phyloP scores from a whole-genome alignment of 2,888 invertebrate genomes.

The Tenthredo scrophulariae region DNA sequence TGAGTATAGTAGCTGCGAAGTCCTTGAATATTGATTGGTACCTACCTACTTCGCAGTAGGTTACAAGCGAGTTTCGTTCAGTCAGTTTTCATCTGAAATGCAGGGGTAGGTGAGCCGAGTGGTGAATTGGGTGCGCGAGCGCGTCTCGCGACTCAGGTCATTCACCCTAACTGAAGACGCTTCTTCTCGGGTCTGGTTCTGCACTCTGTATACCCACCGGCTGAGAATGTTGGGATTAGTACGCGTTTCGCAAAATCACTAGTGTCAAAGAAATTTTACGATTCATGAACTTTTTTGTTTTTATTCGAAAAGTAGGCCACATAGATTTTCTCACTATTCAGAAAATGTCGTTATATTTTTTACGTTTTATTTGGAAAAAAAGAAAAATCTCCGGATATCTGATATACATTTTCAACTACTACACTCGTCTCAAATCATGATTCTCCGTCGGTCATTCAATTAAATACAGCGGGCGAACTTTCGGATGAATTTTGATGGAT shows the following conservation, averaged over 20 bases:
- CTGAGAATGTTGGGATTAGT: neutral
- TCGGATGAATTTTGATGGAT: neutral
- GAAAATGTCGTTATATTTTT: neutral
- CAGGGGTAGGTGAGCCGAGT: constrained; percentile 29
- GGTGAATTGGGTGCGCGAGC: constrained; percentile 51
- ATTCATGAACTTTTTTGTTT: neutral
- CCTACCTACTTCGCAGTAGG: constrained; percentile 41
- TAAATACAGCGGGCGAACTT: neutral
- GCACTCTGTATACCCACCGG: neutral
- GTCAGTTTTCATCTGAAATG: constrained; percentile 48
- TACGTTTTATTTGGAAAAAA: neutral
- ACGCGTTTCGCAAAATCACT: neutral
- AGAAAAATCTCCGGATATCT: neutral
- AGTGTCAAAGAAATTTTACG: neutral
- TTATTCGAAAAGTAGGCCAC: neutral
- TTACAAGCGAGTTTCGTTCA: constrained; percentile 50
- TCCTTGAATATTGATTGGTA: constrained; percentile 47
- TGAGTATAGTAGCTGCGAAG: neutral
- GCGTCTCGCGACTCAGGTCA: constrained; percentile 39
- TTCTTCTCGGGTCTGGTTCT: constrained; percentile 35
- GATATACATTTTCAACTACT: neutral
- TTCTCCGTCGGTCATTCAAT: neutral
- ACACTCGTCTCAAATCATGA: neutral
- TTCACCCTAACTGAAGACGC: constrained; percentile 41
- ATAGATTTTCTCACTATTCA: neutral